Percentiles rank a stretch among this genome's conserved stretches.
These are phyloP conservation scores for Platycheirus albimanus DNA, from an alignment of 2,888 invertebrate species.

Conservation along the genomic window DNA sequence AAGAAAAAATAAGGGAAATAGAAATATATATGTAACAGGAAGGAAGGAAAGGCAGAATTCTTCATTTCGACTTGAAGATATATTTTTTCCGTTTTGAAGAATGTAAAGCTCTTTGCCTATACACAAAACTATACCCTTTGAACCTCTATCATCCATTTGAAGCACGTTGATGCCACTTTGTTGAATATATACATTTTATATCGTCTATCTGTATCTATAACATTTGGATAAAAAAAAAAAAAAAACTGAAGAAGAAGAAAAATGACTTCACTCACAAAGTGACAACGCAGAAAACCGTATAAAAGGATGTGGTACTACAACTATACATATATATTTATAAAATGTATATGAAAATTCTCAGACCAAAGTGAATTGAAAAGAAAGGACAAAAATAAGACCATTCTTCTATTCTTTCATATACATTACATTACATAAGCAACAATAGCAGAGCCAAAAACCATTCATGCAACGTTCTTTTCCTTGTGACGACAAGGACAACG, in stretches of 20 bases:
- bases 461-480: conserved; percentile 24
- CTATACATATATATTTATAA: too few species aligned
- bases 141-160: conserved; percentile 47
- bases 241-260: conserved; percentile 23
- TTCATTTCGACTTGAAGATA: conserved; percentile 44
- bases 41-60: conserved; percentile 52
- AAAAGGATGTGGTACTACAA: conserved; percentile 58
- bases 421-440: conserved; percentile 64
- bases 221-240: not conserved
- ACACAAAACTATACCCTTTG: conserved; percentile 39
- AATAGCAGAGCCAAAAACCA: conserved; percentile 45
- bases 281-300: conserved; percentile 50
- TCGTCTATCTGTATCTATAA: not conserved
- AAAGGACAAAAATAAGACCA: conserved; percentile 51
- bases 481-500: conserved; percentile 11
- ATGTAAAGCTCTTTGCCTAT: conserved; percentile 15
- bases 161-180: conserved; percentile 16
- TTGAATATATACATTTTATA: not conserved
- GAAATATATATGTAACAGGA: conserved; percentile 27
- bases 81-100: conserved; percentile 10
- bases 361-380: conserved; percentile 29
- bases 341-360: conserved; percentile 48
- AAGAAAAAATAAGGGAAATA: conserved; percentile 1
- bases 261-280: conserved; percentile 63
- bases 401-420: conserved; percentile 57